phyloP scores from a whole-genome alignment of 2,113 vertebrate species.

The human (Homo sapiens) region GRCh38 chr1:216159001-216159500 shows the following conservation, averaged over 20 bases:
- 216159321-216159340: not conserved
- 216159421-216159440: not conserved
- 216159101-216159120: not conserved
- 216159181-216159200: not conserved
- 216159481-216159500: not conserved
- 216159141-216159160: not conserved
- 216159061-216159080: not conserved
- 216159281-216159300: not conserved
- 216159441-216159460: not conserved
- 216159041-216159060: not conserved
- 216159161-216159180: not conserved
- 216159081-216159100: not conserved
- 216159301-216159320: not conserved
- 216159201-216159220: not conserved
- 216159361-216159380: not conserved
- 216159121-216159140: not conserved
- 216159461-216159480: not conserved
- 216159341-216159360: not conserved
- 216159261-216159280: not conserved
- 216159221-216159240: not conserved
- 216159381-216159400: not conserved
- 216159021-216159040: not conserved
- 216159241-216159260: not conserved
- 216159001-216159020: not conserved
- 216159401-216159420: not conserved